Base-by-base conservation (phyloP, 1,140 invertebrate species). In the Drosophila malerkotliana region DNA sequence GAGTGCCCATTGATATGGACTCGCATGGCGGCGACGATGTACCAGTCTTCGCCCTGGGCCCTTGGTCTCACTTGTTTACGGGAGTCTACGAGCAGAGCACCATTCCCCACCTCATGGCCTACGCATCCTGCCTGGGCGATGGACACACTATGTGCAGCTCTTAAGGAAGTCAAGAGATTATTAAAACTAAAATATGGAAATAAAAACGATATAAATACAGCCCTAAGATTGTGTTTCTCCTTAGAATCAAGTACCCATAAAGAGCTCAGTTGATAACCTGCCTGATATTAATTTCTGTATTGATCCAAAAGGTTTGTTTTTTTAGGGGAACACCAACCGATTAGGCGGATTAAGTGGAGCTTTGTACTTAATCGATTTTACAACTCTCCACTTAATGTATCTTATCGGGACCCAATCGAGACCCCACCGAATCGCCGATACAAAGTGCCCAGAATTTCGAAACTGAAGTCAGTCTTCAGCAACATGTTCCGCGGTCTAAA, bases 61-160 rank as follows among this genome's bases (percentile, higher is more conserved):
- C 97, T 4, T 94, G 94, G 92, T 92, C 95, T 1, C 95, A 97
- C 83, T 91, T 97, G 10, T 94, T 97, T 57, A 93, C 94, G 37
- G 95, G 96, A 9, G 94, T 95, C 10, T 95, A 96, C 84, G 96
- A 97, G 76, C 96, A 97, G 90, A 95, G 94, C 87, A 95, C 96
- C 77, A 94, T 97, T 12, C 94, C 96, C 28, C 95, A 96, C 82
- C 93, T 95, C 15, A 94, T 97, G 81, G 95, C 94, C 9, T 95
- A 95, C 72, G 94, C 95, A 1, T 92, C 93, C 2, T 95, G 95
- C 57, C 87, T 94, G 24, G 93, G 93, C 28, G 69, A 79, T n/a
- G 91, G 90, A 3, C 68, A 82, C 9, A 91, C 79, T 55, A 57
- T 80, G 68, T 91, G 90, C 72, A 62, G 21, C 3, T 1, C 12